Conservation (phyloP, 2,888 invertebrate species). For the Mythimna ferrago region DNA sequence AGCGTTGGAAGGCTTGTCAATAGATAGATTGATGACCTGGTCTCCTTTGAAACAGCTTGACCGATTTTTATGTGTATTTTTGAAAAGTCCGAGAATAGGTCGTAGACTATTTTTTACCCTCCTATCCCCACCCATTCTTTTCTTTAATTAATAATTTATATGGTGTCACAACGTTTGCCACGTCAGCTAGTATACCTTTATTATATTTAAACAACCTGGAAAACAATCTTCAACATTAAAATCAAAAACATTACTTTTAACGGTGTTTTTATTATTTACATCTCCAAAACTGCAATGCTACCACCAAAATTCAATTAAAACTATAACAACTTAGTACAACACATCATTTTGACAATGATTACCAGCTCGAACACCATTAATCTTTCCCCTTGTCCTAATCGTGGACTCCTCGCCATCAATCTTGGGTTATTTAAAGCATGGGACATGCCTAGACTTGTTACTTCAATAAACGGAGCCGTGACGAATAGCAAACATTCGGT, state of each 20-base stretch:
- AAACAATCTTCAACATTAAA: background rate
- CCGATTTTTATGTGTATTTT: too few relatives aligned
- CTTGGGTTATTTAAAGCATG: constrained; percentile 75
- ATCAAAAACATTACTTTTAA: background rate
- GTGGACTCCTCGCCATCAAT: constrained; percentile 82
- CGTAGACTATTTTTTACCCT: too few relatives aligned
- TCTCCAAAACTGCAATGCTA: background rate
- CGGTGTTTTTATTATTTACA: too few relatives aligned
- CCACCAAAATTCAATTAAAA: constrained; percentile 51
- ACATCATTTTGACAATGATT: constrained; percentile 69
- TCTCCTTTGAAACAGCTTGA: too few relatives aligned
- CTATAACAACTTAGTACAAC: constrained; percentile 43
- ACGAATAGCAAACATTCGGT: constrained; percentile 65
- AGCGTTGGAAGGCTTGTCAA: too few relatives aligned
- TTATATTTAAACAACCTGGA: too few relatives aligned
- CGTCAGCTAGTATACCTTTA: too few relatives aligned
- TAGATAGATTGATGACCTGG: too few relatives aligned
- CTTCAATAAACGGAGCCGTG: constrained; percentile 67
- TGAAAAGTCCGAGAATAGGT: too few relatives aligned
- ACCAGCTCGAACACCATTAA: constrained; percentile 70
- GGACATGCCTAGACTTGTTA: constrained; percentile 70
- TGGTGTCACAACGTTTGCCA: too few relatives aligned
- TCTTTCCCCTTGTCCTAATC: constrained; percentile 83
- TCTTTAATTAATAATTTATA: too few relatives aligned
- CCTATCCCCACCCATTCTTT: too few relatives aligned